Conservation (phyloP, 2,797 vertebrate species). For the Apogon hyalosoma region DNA sequence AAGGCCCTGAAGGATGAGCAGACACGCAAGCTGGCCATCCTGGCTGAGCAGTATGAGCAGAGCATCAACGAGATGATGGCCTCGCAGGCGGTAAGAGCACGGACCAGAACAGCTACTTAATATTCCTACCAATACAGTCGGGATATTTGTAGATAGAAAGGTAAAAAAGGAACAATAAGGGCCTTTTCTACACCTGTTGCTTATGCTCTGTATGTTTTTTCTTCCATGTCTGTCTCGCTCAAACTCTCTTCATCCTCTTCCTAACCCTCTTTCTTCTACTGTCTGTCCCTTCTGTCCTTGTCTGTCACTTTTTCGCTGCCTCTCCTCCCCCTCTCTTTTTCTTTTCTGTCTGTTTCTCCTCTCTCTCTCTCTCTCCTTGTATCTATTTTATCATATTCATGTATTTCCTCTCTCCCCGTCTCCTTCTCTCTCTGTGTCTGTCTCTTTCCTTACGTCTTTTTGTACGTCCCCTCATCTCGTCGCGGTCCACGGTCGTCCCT, state of each 20-base stretch:
- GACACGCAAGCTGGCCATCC: conserved; percentile 94
- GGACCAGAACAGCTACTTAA: not conserved
- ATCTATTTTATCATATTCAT: conserved; percentile 26
- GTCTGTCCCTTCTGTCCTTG: conserved; percentile 16
- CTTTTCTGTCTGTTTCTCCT: not conserved
- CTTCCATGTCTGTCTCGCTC: conserved; percentile 5
- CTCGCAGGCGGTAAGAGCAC: conserved; percentile 92
- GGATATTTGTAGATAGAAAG: not conserved
- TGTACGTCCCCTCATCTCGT: conserved; percentile 45
- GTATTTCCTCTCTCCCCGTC: conserved; percentile 5
- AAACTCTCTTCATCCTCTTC: too few species aligned
- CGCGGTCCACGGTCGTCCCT: conserved; percentile 50
- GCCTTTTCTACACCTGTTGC: conserved; percentile 43
- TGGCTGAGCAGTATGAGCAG: conserved; percentile 96
- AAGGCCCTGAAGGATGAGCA: conserved; percentile 97
- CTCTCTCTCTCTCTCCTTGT: conserved; percentile 1
- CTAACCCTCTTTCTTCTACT: not conserved
- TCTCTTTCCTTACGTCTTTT: conserved; percentile 23
- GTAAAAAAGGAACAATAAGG: not conserved
- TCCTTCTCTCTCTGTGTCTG: not conserved
- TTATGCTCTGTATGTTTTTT: conserved; percentile 15
- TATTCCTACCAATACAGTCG: not conserved
- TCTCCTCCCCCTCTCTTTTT: conserved; percentile 2
- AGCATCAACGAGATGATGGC: conserved; percentile 99
- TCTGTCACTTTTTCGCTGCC: too few species aligned